These are phyloP conservation scores for Stenurella melanura DNA, from an alignment of 2,888 invertebrate genomes.

Conservation along the genomic window DNA sequence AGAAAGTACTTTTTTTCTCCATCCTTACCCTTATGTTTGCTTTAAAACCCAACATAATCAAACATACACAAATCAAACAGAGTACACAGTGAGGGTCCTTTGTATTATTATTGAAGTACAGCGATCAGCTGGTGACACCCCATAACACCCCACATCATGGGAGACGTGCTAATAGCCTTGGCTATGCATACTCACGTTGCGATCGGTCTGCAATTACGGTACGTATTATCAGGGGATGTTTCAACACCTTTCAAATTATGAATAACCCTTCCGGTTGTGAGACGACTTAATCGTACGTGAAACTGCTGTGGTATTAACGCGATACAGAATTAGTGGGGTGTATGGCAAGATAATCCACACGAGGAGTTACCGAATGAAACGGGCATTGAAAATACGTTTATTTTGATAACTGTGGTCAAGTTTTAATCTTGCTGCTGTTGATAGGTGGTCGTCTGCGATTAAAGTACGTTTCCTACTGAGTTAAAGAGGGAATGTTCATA, in stretches of 20 bases:
- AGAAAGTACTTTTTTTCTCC: not conserved
- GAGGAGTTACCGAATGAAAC: too few relatives aligned
- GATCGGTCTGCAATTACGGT: constrained; percentile 15
- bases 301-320: constrained; percentile 17
- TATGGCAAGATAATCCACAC: too few relatives aligned
- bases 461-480: too few relatives aligned
- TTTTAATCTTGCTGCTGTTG: too few relatives aligned
- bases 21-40: not conserved
- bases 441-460: too few relatives aligned
- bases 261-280: constrained; percentile 29
- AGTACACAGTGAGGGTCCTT: constrained; percentile 12
- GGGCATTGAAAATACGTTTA: too few relatives aligned
- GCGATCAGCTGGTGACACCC: constrained; percentile 18
- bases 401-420: too few relatives aligned
- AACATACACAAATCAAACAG: constrained; percentile 18
- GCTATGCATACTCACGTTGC: constrained; percentile 26
- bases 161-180: constrained; percentile 10
- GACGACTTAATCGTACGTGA: constrained; percentile 23
- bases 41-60: not conserved
- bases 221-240: constrained; percentile 24
- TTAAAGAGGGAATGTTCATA: too few relatives aligned
- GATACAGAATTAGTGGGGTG: not conserved
- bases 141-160: constrained; percentile 3
- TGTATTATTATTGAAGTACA: constrained; percentile 5
- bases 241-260: constrained; percentile 23